These are phyloP conservation scores for Centrocercus urophasianus DNA, from an alignment of 2,113 vertebrate species.

Conservation along the genomic window DNA sequence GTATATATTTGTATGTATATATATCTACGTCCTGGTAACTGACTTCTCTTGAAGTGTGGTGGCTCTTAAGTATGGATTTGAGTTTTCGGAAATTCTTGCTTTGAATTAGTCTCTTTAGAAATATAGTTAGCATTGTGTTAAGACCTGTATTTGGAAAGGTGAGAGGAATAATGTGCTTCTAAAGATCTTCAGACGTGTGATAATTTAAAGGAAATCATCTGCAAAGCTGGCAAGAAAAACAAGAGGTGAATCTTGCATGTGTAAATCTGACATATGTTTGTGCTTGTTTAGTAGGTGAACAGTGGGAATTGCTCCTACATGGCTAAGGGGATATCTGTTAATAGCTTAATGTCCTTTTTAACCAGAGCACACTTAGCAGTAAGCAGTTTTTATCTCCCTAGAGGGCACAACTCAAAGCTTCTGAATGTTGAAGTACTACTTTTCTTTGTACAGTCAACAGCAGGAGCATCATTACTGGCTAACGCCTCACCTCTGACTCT, in stretches of 20 bases:
- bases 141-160: not conserved
- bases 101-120: not conserved
- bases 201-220: not conserved
- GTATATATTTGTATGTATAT: not conserved
- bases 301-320: not conserved
- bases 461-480: conserved; percentile 86
- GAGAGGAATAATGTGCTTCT: not conserved
- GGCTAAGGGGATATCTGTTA: not conserved
- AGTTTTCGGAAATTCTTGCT: not conserved
- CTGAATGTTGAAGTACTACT: conserved; percentile 55
- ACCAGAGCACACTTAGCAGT: not conserved
- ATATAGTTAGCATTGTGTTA: not conserved
- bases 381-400: not conserved
- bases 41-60: not conserved
- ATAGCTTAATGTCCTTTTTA: not conserved
- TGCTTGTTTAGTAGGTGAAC: not conserved
- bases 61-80: not conserved
- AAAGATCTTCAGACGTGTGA: not conserved
- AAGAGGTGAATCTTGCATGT: not conserved
- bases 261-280: not conserved
- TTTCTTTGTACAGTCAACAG: conserved; percentile 86
- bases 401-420: conserved; percentile 12
- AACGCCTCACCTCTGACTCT: conserved; percentile 88
- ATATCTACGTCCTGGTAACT: not conserved
- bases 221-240: not conserved